These are phyloP conservation scores for Ceratosolen fusciceps DNA, from an alignment of 1,140 invertebrate species.

Conservation along the genomic window DNA sequence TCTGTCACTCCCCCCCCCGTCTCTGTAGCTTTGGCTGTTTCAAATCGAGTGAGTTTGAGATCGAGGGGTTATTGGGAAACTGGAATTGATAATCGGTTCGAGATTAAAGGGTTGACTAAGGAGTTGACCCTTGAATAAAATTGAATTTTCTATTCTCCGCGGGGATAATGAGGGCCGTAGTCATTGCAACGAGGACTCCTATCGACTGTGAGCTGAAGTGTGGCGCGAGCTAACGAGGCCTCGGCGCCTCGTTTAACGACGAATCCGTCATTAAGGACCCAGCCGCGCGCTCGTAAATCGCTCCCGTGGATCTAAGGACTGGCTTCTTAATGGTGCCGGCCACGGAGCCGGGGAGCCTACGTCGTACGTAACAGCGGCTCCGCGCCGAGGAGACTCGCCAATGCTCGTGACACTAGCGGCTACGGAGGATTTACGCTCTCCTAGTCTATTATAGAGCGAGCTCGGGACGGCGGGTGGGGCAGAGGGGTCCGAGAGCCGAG, in stretches of 20 bases:
- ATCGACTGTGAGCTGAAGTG: constrained; percentile 36
- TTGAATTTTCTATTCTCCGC: too few relatives aligned
- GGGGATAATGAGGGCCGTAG: neutral
- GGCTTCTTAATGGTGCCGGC: too few relatives aligned
- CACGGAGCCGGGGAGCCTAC: constrained; percentile 55
- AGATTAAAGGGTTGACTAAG: too few relatives aligned
- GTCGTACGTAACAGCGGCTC: constrained; percentile 23
- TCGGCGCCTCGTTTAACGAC: constrained; percentile 32
- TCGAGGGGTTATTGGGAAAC: too few relatives aligned
- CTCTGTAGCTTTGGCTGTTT: too few relatives aligned
- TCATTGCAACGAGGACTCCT: neutral
- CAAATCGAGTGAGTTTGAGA: too few relatives aligned
- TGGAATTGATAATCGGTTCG: too few relatives aligned
- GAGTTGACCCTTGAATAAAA: too few relatives aligned
- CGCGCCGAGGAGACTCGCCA: too few relatives aligned
- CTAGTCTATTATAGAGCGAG: too few relatives aligned
- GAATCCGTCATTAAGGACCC: constrained; percentile 50
- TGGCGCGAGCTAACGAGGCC: constrained; percentile 19
- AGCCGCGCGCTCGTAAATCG: constrained; percentile 33
- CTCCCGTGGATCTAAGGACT: neutral
- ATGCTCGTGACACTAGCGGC: constrained; percentile 57
- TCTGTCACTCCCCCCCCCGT: too few relatives aligned
- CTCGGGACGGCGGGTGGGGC: constrained; percentile 63
- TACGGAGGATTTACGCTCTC: constrained; percentile 70
- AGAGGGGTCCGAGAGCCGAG: constrained; percentile 62